These are phyloP conservation scores for Meandrina meandrites DNA, from an alignment of 92 coral and sea anemone genomes.

Conservation along the genomic window DNA sequence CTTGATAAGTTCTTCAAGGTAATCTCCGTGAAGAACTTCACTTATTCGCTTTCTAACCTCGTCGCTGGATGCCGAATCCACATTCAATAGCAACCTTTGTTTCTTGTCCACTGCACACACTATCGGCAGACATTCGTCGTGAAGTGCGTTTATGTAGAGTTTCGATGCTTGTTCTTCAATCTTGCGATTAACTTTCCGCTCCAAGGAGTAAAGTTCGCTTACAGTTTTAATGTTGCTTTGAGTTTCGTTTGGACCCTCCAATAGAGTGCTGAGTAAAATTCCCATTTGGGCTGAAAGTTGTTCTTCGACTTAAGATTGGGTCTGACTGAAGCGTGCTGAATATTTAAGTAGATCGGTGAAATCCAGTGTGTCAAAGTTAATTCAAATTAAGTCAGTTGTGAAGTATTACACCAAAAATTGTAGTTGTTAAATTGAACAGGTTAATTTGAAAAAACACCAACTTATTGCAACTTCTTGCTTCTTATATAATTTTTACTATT, in stretches of 20 bases:
- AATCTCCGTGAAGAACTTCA: slow-evolving; percentile 13
- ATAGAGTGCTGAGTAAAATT: neutral
- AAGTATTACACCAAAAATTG: neutral
- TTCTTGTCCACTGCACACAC: slow-evolving; percentile 22
- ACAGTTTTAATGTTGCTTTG: neutral
- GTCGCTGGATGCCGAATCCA: neutral
- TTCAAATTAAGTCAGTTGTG: neutral
- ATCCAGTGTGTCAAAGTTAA: neutral
- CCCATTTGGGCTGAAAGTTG: neutral
- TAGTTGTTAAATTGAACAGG: neutral
- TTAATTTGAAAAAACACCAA: neutral
- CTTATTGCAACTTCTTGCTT: neutral
- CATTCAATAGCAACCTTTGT: neutral
- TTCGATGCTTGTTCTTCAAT: slow-evolving; percentile 13
- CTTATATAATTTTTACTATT: neutral
- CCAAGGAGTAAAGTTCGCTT: neutral
- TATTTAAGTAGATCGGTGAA: neutral
- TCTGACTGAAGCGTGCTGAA: neutral
- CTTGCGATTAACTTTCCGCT: slow-evolving; percentile 2
- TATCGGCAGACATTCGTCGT: slow-evolving; percentile 29
- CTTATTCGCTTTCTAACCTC: neutral
- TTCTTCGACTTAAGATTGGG: neutral
- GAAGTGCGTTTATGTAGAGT: slow-evolving; percentile 7
- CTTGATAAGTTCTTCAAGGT: slow-evolving; percentile 14
- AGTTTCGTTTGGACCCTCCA: neutral